Percentiles rank a stretch among this genome's conserved stretches.
These are phyloP conservation scores for Pogonophryne albipinna DNA, from an alignment of 2,797 vertebrate genomes.

Conservation along the genomic window DNA sequence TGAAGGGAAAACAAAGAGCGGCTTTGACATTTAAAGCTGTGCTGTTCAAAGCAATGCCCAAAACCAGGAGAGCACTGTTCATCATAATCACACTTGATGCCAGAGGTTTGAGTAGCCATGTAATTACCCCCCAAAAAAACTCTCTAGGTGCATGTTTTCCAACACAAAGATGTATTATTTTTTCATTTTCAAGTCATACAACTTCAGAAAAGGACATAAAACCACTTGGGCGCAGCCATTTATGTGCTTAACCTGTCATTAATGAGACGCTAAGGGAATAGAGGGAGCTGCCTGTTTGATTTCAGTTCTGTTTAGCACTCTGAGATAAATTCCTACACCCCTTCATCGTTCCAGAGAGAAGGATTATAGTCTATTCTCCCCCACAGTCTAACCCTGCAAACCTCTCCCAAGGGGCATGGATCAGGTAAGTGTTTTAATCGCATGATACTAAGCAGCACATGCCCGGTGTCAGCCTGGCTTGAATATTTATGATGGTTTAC, in stretches of 20 bases:
- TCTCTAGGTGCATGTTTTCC: conserved; percentile 47
- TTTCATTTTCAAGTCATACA: conserved; percentile 60
- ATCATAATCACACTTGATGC: conserved; percentile 51
- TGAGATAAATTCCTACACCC: conserved; percentile 70
- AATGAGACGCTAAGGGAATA: conserved; percentile 91
- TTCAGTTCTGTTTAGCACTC: conserved; percentile 69
- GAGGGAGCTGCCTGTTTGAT: conserved; percentile 75
- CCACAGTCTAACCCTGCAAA: conserved; percentile 63
- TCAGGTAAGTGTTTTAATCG: conserved; percentile 82
- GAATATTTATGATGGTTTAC: conserved; percentile 61
- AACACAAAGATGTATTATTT: conserved; percentile 59
- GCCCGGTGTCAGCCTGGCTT: conserved; percentile 62
- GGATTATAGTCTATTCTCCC: conserved; percentile 73
- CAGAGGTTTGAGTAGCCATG: conserved; percentile 58
- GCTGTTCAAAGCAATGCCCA: conserved; percentile 36
- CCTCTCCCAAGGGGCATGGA: conserved; percentile 70
- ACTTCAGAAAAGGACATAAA: conserved; percentile 70
- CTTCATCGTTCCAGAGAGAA: conserved; percentile 56
- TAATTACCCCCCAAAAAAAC: conserved; percentile 59
- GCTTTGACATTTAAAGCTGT: conserved; percentile 68
- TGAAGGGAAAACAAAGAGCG: conserved; percentile 70
- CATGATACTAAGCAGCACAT: conserved; percentile 63
- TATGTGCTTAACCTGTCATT: conserved; percentile 90
- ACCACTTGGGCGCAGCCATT: conserved; percentile 84
- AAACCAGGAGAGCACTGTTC: conserved; percentile 47